Base-by-base conservation (phyloP, 2,888 invertebrate species). In the Microctonus brassicae region DNA sequence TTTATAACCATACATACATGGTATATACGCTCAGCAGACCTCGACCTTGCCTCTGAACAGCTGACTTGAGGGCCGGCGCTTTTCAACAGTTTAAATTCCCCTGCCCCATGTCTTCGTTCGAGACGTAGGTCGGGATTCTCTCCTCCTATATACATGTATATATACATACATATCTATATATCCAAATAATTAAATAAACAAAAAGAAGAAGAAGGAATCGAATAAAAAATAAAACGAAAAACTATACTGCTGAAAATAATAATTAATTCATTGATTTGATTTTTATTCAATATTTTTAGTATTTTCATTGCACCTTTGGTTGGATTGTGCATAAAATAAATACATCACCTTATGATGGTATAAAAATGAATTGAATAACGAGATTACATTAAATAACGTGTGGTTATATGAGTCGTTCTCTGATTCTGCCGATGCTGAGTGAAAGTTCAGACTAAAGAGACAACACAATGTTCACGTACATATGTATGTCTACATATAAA, bases 1-100 rank as follows among this genome's bases (percentile, higher is more conserved):
- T 47, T 6, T 47, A 42, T 36, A 36, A n/a, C 13, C n/a, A 42
- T n/a, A 42, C 5, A 58, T 70, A 55, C 53, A 58, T 63, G 55
- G 36, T 64, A 33, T 63, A 33, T 22, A 64, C 22, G 53, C 75
- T 69, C 57, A 76, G 74, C 79, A 81, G 80, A 77, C 79, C 80
- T 78, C 81, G 83, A 84, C 84, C 85, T 85, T 85, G 83, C 79
- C 80, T 80, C 80, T 76, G 75, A 84, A 80, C 84, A 83, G 83
- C 83, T 83, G 83, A 66, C 79, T 83, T 75, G 77, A 75, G 73
- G 67, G 75, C 70, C 76, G 73, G 73, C 72, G 75, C 79, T 79
- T 78, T 72, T 47, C 55, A 36, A 33, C 42, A 47, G 53, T 64
- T 63, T 53, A 42, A 55, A 53, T 42, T 29, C 17, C 63, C 42